Percentiles rank a stretch among this genome's conserved stretches.
These are phyloP conservation scores for Lepidocyrtinus sp. DNA, from an alignment of 2,888 invertebrate genomes.

Conservation along the genomic window DNA sequence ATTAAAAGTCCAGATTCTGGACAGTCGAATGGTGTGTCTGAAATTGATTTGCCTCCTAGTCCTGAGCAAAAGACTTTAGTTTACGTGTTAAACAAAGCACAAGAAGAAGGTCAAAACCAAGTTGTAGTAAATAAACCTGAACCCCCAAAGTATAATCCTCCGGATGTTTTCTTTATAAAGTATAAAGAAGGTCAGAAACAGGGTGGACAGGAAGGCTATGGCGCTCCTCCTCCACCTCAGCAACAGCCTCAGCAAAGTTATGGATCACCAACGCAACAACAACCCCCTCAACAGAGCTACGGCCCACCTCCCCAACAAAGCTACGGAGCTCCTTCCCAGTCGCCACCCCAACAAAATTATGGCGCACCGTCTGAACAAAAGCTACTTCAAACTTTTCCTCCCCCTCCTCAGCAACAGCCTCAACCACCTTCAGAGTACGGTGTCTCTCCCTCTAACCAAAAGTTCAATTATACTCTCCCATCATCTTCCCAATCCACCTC, in stretches of 20 bases:
- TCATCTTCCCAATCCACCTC: constrained; percentile 3
- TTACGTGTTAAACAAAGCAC: constrained; percentile 50
- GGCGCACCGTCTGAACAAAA: constrained; percentile 36
- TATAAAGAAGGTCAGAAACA: constrained; percentile 28
- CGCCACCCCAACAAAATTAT: neutral
- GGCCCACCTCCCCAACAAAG: neutral
- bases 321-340: too few species aligned
- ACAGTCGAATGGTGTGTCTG: constrained; percentile 12
- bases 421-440: constrained; percentile 23
- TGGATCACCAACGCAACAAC: constrained; percentile 19
- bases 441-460: constrained; percentile 44
- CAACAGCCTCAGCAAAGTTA: constrained; percentile 5
- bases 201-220: neutral
- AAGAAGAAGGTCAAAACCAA: constrained; percentile 20
- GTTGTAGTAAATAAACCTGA: constrained; percentile 50
- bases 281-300: neutral
- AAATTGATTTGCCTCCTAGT: constrained; percentile 51
- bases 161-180: constrained; percentile 45
- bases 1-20: constrained; percentile 44
- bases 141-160: constrained; percentile 44
- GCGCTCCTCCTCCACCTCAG: neutral
- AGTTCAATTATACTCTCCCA: constrained; percentile 40
- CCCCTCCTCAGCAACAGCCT: constrained; percentile 19
- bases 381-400: constrained; percentile 28
- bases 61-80: constrained; percentile 50